A percentile compares a stretch with the other conserved stretches of the same genome.
phyloP scores from a whole-genome alignment of 2,797 vertebrate species.

The Trematomus bernacchii region DNA sequence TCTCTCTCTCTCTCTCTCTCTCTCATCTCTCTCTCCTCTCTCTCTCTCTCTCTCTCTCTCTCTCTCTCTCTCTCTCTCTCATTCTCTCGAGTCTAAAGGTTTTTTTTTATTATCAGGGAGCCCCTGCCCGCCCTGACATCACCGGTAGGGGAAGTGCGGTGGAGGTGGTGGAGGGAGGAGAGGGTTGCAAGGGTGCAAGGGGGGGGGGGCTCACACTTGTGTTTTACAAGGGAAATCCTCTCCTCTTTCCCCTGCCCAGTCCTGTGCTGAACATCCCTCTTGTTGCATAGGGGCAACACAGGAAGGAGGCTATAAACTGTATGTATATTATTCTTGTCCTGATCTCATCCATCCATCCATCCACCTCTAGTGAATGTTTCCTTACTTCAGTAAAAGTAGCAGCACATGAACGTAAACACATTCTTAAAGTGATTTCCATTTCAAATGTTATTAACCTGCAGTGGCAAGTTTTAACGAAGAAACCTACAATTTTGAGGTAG shows the following conservation, averaged over 20 bases:
- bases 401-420: not conserved
- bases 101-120: conserved; percentile 75
- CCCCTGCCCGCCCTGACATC: conserved; percentile 82
- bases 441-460: not conserved
- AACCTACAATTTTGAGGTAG: too few species aligned
- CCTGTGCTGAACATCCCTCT: conserved; percentile 35
- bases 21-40: not conserved
- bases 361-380: not conserved
- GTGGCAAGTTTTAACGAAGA: too few species aligned
- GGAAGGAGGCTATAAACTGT: conserved; percentile 48
- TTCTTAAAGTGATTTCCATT: not conserved
- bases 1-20: conserved; percentile 17
- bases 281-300: conserved; percentile 37
- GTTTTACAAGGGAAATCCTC: conserved; percentile 75
- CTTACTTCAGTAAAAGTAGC: not conserved
- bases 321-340: conserved; percentile 42
- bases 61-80: conserved; percentile 33
- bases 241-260: conserved; percentile 27
- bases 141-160: conserved; percentile 73
- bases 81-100: conserved; percentile 69
- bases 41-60: not conserved
- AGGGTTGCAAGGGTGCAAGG: not conserved
- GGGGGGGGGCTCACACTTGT: conserved; percentile 46
- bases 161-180: conserved; percentile 23
- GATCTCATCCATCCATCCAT: conserved; percentile 34